Evolutionary conservation across 2,797 vertebrate species (phyloP), one percentile per base, ranked within the genome.

Genomic region (Oryzias dopingdopingensis): DNA sequence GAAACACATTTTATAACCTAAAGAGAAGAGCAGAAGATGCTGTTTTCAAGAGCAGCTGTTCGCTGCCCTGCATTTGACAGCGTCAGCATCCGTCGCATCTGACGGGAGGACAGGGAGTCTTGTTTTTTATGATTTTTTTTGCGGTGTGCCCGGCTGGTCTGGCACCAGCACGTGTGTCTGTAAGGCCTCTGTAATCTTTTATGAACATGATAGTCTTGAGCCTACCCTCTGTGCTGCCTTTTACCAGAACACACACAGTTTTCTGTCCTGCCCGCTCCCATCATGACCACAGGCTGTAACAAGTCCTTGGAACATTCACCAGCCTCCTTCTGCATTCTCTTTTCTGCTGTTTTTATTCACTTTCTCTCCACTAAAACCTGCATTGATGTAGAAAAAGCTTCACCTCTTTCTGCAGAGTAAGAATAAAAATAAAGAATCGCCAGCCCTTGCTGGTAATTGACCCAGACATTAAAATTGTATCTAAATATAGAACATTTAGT

Each of bases 101-200:
- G 14, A 42, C 14, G 42, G 14, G 15, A 14, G 16, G 42, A 15
- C 40, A 26, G 52, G 59, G 29, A 62, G 37, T 5, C 24, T 22
- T 37, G 32, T 16, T 16, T 18, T 1, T 18, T 18, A 18, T 18
- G 1, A 18, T 24, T 70, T 67, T 52, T 56, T 58, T 56, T 61
- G 54, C 51, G 53, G 53, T 62, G 76, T 66, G 63, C 58, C 16
- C 6, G 43, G 56, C 52, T 37, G 22, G 52, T 51, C 52, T 54
- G 58, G 48, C 47, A 71, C 23, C 24, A 53, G 66, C 16, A 24
- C 40, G 32, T 47, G 51, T 65, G 51, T 65, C 48, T 54, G 55
- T 54, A 63, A 52, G 51, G 63, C 51, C 66, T 75, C 64, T 81
- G 82, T 77, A 81, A 87, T 85, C 74, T 84, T 80, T 80, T 56